These are phyloP conservation scores for Mylabris phalerata DNA, from an alignment of 1,140 invertebrate genomes.

Conservation along the genomic window DNA sequence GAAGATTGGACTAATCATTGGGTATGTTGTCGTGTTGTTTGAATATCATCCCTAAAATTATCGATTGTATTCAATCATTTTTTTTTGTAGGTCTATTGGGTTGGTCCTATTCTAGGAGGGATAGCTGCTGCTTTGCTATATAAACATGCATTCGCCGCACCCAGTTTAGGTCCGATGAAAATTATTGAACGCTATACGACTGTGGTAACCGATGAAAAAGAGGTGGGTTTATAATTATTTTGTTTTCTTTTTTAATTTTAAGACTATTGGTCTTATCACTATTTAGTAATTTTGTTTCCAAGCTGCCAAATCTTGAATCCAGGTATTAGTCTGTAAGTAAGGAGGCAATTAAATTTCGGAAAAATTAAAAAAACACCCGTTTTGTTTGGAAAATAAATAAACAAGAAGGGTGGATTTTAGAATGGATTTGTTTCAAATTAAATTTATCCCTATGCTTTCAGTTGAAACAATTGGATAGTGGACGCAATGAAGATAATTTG, in stretches of 20 bases:
- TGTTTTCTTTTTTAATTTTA: conserved; percentile 1
- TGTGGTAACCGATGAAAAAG: conserved; percentile 58
- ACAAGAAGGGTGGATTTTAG: too few relatives aligned
- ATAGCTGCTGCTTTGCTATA: conserved; percentile 71
- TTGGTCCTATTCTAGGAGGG: conserved; percentile 75
- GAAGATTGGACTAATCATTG: conserved; percentile 71
- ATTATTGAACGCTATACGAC: conserved; percentile 48
- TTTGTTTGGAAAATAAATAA: too few relatives aligned
- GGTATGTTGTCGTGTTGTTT: conserved; percentile 43
- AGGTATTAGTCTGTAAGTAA: background rate
- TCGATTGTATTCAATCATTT: background rate
- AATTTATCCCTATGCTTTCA: conserved; percentile 40
- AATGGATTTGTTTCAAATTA: too few relatives aligned
- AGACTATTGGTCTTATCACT: background rate
- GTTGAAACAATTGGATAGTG: conserved; percentile 47
- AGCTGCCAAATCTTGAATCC: background rate
- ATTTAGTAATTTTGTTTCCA: too few relatives aligned
- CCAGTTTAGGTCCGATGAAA: conserved; percentile 41
- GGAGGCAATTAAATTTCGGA: background rate
- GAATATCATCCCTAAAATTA: conserved; percentile 36
- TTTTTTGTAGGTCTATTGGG: conserved; percentile 71
- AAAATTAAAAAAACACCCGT: too few relatives aligned
- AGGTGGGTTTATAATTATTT: conserved; percentile 44
- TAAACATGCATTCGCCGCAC: conserved; percentile 60
- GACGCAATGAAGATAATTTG: conserved; percentile 32